A percentile compares a stretch with the other conserved stretches of the same genome.
Evolutionary conservation across 2,797 vertebrate genomes (phyloP).

Genomic region (Myioborus melanocephalus): DNA sequence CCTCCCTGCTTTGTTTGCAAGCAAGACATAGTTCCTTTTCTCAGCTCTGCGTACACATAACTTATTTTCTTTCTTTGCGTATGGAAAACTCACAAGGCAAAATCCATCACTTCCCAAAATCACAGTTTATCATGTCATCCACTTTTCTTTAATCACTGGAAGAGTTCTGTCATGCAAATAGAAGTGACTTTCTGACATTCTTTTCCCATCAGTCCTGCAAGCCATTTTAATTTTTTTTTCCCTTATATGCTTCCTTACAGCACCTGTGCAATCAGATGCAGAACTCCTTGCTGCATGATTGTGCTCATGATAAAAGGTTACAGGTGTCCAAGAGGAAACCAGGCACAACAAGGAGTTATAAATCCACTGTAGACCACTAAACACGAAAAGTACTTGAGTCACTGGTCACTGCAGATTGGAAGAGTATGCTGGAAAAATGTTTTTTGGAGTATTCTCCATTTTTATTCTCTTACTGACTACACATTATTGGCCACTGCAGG

Average conservation of each 20-base stretch:
- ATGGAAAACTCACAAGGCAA: not conserved
- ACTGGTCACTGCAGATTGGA: not conserved
- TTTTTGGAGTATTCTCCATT: not conserved
- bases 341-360: not conserved
- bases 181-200: not conserved
- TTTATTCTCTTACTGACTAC: not conserved
- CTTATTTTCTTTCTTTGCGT: not conserved
- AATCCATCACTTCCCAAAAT: not conserved
- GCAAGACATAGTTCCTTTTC: not conserved
- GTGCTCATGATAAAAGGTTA: not conserved
- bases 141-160: not conserved
- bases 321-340: not conserved
- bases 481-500: not conserved
- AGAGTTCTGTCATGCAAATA: not conserved
- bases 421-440: not conserved
- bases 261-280: not conserved
- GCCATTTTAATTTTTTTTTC: not conserved
- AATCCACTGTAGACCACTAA: not conserved
- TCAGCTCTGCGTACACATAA: not conserved
- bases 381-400: not conserved
- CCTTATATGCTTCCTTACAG: not conserved
- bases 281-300: not conserved
- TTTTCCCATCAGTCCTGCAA: not conserved
- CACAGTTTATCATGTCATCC: not conserved
- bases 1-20: not conserved